Evolutionary conservation across 2,888 invertebrate genomes (phyloP).

Genomic region (Theretra japonica): DNA sequence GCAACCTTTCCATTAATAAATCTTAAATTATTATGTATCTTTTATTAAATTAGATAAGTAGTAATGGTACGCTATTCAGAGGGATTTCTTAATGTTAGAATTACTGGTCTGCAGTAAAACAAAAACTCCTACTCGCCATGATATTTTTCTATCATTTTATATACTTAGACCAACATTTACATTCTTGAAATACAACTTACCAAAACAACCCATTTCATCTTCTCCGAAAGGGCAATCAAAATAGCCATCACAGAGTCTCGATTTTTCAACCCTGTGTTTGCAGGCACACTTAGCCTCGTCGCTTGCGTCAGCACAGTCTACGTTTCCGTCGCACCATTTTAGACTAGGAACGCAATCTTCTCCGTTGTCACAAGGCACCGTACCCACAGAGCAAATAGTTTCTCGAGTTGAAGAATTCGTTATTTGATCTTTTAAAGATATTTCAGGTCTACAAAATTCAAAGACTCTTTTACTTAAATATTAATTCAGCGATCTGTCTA

Average conservation of each 20-base stretch:
- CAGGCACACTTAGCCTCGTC: slow-evolving; percentile 92
- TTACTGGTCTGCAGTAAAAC: too few relatives aligned
- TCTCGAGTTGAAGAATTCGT: slow-evolving; percentile 53
- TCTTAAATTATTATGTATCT: too few relatives aligned
- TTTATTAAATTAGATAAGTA: too few relatives aligned
- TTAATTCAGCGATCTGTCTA: neutral
- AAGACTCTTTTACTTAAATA: slow-evolving; percentile 23
- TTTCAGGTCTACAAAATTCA: slow-evolving; percentile 46
- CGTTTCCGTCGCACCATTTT: slow-evolving; percentile 89
- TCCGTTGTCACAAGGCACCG: slow-evolving; percentile 61
- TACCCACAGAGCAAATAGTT: slow-evolving; percentile 60
- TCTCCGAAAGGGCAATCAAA: slow-evolving; percentile 92
- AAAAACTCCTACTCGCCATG: too few relatives aligned
- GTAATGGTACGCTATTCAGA: too few relatives aligned
- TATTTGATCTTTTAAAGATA: slow-evolving; percentile 38
- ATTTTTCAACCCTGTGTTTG: slow-evolving; percentile 86
- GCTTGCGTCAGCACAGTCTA: slow-evolving; percentile 90
- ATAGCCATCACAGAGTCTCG: slow-evolving; percentile 91
- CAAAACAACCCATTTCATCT: slow-evolving; percentile 92
- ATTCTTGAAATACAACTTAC: slow-evolving; percentile 68
- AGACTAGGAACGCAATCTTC: slow-evolving; percentile 81
- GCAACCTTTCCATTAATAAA: slow-evolving; percentile 82
- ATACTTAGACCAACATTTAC: neutral
- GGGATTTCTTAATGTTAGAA: too few relatives aligned
- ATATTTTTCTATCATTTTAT: too few relatives aligned